Evolutionary conservation across 2,113 vertebrate genomes (phyloP).

Genomic region (Equus quagga): DNA sequence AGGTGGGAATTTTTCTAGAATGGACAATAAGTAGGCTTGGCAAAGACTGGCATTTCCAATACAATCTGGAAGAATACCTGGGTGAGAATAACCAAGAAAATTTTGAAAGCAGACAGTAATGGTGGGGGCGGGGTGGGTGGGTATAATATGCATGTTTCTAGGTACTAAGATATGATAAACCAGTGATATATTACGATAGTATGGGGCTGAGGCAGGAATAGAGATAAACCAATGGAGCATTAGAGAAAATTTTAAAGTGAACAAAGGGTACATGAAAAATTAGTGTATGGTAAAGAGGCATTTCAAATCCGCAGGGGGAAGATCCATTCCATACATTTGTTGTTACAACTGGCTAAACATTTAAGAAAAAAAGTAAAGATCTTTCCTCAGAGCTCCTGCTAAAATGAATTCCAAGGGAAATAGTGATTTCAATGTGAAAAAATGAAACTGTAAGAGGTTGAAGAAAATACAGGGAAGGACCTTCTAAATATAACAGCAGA

Average conservation of each 20-base stretch:
- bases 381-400: neutral
- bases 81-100: neutral
- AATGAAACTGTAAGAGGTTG: neutral
- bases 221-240: neutral
- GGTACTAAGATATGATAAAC: neutral
- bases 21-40: neutral
- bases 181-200: neutral
- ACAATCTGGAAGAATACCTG: neutral
- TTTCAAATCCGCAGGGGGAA: neutral
- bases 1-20: neutral
- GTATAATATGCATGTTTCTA: neutral
- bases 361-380: neutral
- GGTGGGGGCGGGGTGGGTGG: neutral
- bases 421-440: neutral
- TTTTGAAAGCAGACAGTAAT: neutral
- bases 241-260: neutral
- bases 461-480: neutral
- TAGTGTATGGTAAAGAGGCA: neutral
- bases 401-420: slow-evolving; percentile 11
- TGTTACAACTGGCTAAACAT: neutral
- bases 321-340: neutral
- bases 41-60: neutral
- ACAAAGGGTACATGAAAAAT: neutral
- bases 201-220: neutral
- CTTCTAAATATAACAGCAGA: slow-evolving; percentile 17